phyloP scores from a whole-genome alignment of 1,140 invertebrate genomes.

The Diorhabda sublineata region DNA sequence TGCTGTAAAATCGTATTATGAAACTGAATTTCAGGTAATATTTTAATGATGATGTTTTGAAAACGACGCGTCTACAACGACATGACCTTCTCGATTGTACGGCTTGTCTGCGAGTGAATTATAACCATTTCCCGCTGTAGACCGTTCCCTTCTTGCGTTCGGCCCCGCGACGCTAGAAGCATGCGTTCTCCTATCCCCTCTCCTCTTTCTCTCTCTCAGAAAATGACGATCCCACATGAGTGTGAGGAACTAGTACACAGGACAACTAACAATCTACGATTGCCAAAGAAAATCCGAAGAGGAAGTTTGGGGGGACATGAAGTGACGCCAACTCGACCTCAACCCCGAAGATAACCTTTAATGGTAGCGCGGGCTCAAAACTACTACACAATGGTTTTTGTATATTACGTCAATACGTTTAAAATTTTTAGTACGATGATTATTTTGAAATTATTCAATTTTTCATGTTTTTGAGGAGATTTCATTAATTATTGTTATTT shows the following conservation, averaged over 20 bases:
- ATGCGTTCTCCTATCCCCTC: constrained; percentile 36
- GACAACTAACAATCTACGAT: constrained; percentile 29
- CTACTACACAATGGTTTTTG: constrained; percentile 1
- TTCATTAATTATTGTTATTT: no score
- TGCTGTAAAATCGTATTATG: no score
- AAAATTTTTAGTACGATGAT: no score
- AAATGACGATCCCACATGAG: constrained; percentile 23
- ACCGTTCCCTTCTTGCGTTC: constrained; percentile 33
- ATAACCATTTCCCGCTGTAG: constrained; percentile 37
- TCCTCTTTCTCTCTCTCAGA: constrained; percentile 11
- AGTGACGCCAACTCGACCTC: constrained; percentile 34
- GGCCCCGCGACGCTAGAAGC: constrained; percentile 31
- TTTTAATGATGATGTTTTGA: neutral
- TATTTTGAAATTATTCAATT: no score
- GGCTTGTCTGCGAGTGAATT: constrained; percentile 15
- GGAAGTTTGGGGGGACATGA: constrained; percentile 20
- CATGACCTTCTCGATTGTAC: constrained; percentile 6
- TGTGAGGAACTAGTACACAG: constrained; percentile 17
- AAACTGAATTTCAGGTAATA: no score
- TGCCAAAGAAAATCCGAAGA: constrained; percentile 33
- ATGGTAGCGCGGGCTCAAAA: constrained; percentile 7
- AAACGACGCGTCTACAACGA: constrained; percentile 11
- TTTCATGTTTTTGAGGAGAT: no score
- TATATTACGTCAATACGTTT: neutral
- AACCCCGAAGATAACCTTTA: constrained; percentile 38